phyloP scores from a whole-genome alignment of 2,888 invertebrate species.

The Polymixis lichenea region DNA sequence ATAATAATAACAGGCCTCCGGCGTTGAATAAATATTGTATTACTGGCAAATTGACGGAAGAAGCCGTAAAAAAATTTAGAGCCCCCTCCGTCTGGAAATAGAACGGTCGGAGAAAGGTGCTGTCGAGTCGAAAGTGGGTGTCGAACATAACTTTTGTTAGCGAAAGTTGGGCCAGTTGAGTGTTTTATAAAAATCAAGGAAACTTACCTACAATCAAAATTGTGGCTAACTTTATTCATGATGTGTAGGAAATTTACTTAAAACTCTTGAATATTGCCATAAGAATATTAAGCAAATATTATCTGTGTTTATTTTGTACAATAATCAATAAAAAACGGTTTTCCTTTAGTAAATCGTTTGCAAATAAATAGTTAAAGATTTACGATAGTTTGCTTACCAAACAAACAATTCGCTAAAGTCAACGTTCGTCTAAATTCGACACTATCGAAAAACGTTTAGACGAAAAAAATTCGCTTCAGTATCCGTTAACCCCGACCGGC shows the following conservation, averaged over 20 bases:
- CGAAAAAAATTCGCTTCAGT: constrained; percentile 50
- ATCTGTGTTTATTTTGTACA: background rate
- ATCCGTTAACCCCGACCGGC: constrained; percentile 73
- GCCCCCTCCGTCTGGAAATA: constrained; percentile 57
- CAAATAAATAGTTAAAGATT: background rate
- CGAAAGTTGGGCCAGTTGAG: background rate
- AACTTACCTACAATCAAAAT: too few relatives aligned
- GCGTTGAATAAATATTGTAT: constrained; percentile 87
- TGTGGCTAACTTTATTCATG: too few relatives aligned
- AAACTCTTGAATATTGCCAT: background rate
- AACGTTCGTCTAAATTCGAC: constrained; percentile 46
- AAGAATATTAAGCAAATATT: background rate
- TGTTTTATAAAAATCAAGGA: background rate
- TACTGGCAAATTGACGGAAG: constrained; percentile 87
- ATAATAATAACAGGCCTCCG: constrained; percentile 81
- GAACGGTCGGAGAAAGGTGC: constrained; percentile 50
- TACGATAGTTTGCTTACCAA: background rate
- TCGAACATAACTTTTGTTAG: constrained; percentile 24
- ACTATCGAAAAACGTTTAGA: constrained; percentile 47
- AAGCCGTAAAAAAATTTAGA: constrained; percentile 74
- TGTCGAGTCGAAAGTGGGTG: constrained; percentile 33
- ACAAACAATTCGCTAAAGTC: constrained; percentile 13
- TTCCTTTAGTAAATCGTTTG: background rate
- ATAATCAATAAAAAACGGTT: background rate
- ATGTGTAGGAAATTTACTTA: too few relatives aligned